These are phyloP conservation scores for Oxyura jamaicensis DNA, from an alignment of 2,113 vertebrate species.

Conservation along the genomic window DNA sequence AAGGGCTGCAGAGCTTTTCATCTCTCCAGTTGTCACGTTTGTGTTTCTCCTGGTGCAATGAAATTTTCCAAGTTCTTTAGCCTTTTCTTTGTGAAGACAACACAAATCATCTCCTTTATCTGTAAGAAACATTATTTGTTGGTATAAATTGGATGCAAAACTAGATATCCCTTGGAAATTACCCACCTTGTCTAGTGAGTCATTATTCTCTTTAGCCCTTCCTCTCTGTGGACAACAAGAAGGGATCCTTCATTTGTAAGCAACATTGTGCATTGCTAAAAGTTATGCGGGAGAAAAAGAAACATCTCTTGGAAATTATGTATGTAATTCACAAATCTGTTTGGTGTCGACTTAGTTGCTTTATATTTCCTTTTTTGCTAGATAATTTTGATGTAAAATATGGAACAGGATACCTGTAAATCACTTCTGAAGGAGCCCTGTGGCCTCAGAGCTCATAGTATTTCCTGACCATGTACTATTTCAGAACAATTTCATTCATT, in stretches of 20 bases:
- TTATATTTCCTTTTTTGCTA: neutral
- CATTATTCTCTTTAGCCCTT: neutral
- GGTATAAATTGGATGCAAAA: neutral
- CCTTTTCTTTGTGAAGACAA: neutral
- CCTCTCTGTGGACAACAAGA: neutral
- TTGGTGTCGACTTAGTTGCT: neutral
- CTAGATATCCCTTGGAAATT: neutral
- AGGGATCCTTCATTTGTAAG: neutral
- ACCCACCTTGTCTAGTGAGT: neutral
- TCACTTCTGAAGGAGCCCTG: neutral
- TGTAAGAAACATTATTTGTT: neutral
- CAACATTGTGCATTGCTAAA: neutral
- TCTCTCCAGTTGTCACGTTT: neutral
- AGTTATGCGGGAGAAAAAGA: neutral
- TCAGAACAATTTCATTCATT: slow-evolving; percentile 8
- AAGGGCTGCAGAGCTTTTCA: neutral
- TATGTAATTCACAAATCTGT: neutral
- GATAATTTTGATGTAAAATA: neutral
- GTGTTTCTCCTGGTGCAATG: neutral
- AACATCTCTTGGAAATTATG: neutral
- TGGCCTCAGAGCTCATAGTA: neutral
- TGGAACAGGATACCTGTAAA: neutral
- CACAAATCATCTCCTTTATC: neutral
- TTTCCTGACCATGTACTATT: neutral
- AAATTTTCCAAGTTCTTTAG: neutral